phyloP scores from a whole-genome alignment of 2,797 vertebrate genomes.

The Numenius phaeopus region DNA sequence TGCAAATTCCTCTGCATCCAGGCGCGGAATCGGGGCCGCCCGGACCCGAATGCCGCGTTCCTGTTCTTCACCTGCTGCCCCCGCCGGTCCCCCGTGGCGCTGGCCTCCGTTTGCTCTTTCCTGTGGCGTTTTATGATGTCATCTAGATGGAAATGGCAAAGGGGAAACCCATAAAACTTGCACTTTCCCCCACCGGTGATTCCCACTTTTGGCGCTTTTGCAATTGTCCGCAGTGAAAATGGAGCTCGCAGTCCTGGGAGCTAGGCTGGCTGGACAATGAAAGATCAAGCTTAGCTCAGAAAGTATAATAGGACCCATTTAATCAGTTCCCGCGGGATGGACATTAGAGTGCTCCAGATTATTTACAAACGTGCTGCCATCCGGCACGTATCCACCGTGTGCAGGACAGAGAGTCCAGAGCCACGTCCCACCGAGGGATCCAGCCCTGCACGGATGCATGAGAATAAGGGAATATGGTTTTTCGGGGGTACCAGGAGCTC shows the following conservation, averaged over 20 bases:
- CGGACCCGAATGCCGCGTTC: background rate
- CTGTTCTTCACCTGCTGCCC: slow-evolving; percentile 47
- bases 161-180: background rate
- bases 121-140: slow-evolving; percentile 82
- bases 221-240: accelerated
- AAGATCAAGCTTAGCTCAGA: slow-evolving; percentile 24
- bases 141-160: slow-evolving; percentile 73
- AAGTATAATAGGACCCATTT: slow-evolving; percentile 9
- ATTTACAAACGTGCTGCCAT: background rate
- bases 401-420: background rate
- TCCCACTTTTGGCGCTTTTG: background rate
- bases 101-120: slow-evolving; percentile 60
- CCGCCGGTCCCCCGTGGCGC: background rate
- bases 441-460: background rate
- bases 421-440: accelerated
- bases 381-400: accelerated
- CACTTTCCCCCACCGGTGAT: background rate
- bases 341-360: slow-evolving; percentile 2
- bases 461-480: background rate
- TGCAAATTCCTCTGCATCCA: slow-evolving; percentile 74
- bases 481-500: background rate
- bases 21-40: slow-evolving; percentile 35
- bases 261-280: background rate
- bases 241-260: background rate
- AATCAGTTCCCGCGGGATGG: background rate